A percentile compares a stretch with the other conserved stretches of the same genome.
These are phyloP conservation scores for Hirudinaria manillensis DNA, from an alignment of 2,888 invertebrate genomes.

Conservation along the genomic window DNA sequence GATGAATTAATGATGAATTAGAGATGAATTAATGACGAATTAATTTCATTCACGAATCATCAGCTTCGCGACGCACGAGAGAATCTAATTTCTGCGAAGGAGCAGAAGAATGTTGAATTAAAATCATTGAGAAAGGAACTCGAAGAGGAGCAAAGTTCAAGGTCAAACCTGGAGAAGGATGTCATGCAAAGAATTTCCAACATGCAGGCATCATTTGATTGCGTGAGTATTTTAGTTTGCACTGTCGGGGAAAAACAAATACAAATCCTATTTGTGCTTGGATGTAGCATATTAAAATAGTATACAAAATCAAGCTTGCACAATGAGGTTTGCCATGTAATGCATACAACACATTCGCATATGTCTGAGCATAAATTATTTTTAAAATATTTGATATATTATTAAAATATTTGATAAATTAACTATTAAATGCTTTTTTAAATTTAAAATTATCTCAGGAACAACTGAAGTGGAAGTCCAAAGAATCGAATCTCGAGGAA, in stretches of 20 bases:
- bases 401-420: background rate
- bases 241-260: no score
- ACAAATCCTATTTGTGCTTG: no score
- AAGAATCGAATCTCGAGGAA: constrained; percentile 1
- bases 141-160: background rate
- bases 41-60: no score
- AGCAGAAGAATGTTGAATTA: background rate
- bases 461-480: constrained; percentile 1
- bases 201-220: background rate
- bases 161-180: background rate
- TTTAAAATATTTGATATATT: background rate
- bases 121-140: background rate
- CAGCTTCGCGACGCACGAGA: no score
- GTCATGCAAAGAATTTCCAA: background rate
- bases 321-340: background rate
- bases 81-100: background rate
- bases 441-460: background rate
- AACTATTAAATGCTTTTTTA: background rate
- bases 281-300: no score
- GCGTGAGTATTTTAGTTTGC: background rate
- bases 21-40: no score
- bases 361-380: background rate
- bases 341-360: background rate
- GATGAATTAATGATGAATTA: no score
- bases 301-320: no score